phyloP scores from a whole-genome alignment of 1,140 invertebrate species.

The Camponotus vicinus region DNA sequence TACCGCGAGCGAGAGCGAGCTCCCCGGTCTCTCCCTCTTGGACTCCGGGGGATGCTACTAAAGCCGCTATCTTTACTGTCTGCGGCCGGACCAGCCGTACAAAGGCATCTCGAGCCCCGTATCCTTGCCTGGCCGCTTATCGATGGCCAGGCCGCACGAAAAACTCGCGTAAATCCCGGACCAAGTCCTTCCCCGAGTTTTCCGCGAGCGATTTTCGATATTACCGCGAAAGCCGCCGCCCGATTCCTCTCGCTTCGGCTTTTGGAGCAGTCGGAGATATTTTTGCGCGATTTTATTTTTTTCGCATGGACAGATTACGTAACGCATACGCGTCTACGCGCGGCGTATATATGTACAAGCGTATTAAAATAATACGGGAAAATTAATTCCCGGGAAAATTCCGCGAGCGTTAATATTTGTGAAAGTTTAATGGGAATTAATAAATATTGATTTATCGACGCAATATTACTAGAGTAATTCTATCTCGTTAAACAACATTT shows the following conservation, averaged over 20 bases:
- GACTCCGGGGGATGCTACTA: neutral
- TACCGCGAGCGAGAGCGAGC: slow-evolving; percentile 26
- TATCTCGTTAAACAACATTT: neutral
- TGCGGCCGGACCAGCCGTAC: slow-evolving; percentile 13
- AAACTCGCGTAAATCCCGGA: slow-evolving; percentile 38
- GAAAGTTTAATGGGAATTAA: slow-evolving; percentile 6
- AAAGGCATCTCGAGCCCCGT: slow-evolving; percentile 3
- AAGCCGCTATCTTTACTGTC: slow-evolving; percentile 49
- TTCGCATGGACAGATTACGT: no score
- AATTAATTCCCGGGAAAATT: neutral
- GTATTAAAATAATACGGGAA: neutral
- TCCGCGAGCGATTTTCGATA: slow-evolving; percentile 16
- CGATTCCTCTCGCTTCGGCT: neutral
- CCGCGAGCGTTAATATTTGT: neutral
- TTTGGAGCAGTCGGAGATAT: neutral
- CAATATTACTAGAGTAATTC: neutral
- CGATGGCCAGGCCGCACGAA: slow-evolving; percentile 26
- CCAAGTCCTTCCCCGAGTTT: slow-evolving; percentile 1
- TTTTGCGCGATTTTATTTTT: neutral
- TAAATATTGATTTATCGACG: neutral
- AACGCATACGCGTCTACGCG: no score
- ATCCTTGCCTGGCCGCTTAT: slow-evolving; percentile 54
- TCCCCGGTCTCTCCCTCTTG: neutral
- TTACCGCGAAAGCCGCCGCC: slow-evolving; percentile 20
- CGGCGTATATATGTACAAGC: no score